Conservation (phyloP, 1,140 invertebrate genomes). For the Leptonema lineaticorne region DNA sequence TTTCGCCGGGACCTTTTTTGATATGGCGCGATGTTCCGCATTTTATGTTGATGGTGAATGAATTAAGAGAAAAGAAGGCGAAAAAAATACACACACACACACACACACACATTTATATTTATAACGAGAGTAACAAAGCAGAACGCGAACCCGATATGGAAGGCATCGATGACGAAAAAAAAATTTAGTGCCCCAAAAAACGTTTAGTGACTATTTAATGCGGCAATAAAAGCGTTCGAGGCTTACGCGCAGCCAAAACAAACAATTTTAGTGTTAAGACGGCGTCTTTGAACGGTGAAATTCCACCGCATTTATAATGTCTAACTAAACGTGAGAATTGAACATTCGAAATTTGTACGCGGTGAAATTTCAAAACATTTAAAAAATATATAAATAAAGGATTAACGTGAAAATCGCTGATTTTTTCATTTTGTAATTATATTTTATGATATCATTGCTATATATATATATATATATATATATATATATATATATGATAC, state of each 20-base stretch:
- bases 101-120: too few relatives aligned
- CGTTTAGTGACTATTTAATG: constrained; percentile 32
- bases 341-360: constrained; percentile 3
- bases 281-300: constrained; percentile 23
- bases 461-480: too few relatives aligned
- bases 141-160: too few relatives aligned
- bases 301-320: constrained; percentile 15
- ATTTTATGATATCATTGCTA: too few relatives aligned
- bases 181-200: constrained; percentile 31
- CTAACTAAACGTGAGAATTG: constrained; percentile 27
- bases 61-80: constrained; percentile 1
- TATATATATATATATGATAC: too few relatives aligned
- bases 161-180: too few relatives aligned
- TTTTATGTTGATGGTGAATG: constrained; percentile 3
- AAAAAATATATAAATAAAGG: too few relatives aligned
- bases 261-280: constrained; percentile 31
- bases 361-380: too few relatives aligned
- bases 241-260: constrained; percentile 26
- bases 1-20: constrained; percentile 8
- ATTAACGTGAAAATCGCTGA: too few relatives aligned
- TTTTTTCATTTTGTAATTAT: too few relatives aligned
- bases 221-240: constrained; percentile 30
- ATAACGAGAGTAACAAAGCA: constrained; percentile 21
- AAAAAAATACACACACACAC: too few relatives aligned
- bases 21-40: not conserved